Conservation (phyloP, 1,140 invertebrate species). For the Rhyacophila brunnea region DNA sequence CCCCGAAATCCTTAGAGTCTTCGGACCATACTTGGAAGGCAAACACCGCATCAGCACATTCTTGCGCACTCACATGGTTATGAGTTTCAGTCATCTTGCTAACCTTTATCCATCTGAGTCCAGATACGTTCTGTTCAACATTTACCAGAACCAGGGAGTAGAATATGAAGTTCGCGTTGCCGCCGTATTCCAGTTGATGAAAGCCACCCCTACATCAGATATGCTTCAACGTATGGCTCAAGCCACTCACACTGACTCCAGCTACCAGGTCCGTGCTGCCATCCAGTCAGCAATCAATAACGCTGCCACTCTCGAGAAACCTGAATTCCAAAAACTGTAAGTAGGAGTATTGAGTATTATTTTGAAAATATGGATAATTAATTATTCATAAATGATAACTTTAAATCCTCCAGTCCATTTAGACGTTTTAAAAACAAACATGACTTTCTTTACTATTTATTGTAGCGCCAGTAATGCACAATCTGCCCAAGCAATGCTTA, state of each 20-base stretch:
- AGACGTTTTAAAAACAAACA: too few relatives aligned
- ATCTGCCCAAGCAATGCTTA: conserved; percentile 55
- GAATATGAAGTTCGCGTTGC: conserved; percentile 62
- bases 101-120: conserved; percentile 51
- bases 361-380: too few relatives aligned
- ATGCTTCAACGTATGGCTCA: conserved; percentile 69
- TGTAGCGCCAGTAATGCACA: conserved; percentile 56
- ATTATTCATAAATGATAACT: too few relatives aligned
- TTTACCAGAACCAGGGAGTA: conserved; percentile 65
- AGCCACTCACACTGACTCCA: conserved; percentile 62
- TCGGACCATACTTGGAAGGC: too few relatives aligned
- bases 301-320: conserved; percentile 47
- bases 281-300: conserved; percentile 59
- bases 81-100: conserved; percentile 53
- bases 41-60: too few relatives aligned
- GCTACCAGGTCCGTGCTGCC: too few relatives aligned
- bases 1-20: too few relatives aligned
- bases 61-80: conserved; percentile 62
- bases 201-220: conserved; percentile 55
- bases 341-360: too few relatives aligned
- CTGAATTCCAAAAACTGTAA: conserved; percentile 51
- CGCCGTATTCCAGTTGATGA: conserved; percentile 60
- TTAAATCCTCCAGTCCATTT: too few relatives aligned
- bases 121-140: conserved; percentile 60
- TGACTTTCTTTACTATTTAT: too few relatives aligned